Conservation (phyloP, 2,888 invertebrate species). For the Drosophila subsilvestris region DNA sequence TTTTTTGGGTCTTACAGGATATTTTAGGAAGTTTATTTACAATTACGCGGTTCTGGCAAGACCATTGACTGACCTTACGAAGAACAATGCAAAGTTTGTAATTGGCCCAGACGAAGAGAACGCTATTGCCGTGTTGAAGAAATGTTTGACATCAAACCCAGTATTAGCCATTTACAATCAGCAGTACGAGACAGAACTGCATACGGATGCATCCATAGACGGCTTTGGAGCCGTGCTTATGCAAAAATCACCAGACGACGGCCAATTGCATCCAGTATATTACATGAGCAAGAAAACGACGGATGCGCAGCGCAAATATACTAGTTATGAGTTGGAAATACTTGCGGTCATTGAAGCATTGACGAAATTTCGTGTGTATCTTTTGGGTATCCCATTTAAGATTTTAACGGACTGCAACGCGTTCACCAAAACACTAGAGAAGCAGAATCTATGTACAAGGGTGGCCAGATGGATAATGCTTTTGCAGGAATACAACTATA, state of each 20-base stretch:
- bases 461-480: constrained; percentile 2
- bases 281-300: not conserved
- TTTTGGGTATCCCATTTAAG: constrained; percentile 3
- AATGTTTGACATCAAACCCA: too few relatives aligned
- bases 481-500: not conserved
- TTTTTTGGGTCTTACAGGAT: not conserved
- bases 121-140: too few relatives aligned
- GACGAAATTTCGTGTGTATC: not conserved
- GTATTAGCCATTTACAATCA: not conserved
- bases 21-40: not conserved
- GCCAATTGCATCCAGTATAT: not conserved
- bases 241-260: constrained; percentile 7
- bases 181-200: not conserved
- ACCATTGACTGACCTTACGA: not conserved
- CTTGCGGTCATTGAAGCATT: not conserved
- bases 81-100: too few relatives aligned
- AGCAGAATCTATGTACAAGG: not conserved
- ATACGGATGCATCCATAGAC: constrained; percentile 1
- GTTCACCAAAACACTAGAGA: constrained; percentile 4
- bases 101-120: too few relatives aligned
- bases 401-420: constrained; percentile 13
- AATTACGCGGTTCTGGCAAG: not conserved
- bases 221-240: constrained; percentile 1
- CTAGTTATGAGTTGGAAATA: not conserved
- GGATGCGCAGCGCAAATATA: too few relatives aligned